These are phyloP conservation scores for Meloidogyne floridensis DNA, from an alignment of 1,140 invertebrate species.

Conservation along the genomic window DNA sequence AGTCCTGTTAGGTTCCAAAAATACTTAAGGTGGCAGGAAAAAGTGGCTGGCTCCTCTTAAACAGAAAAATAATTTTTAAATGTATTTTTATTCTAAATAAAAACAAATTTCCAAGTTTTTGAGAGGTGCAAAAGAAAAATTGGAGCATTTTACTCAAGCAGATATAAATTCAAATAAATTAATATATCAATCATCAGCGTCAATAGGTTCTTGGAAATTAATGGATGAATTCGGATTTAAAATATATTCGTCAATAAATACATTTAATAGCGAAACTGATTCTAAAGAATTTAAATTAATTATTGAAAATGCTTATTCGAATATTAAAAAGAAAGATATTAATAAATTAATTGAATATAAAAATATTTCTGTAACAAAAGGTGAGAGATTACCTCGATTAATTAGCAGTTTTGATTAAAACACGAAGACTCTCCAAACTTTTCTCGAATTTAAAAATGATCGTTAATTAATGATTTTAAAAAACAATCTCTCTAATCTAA, in stretches of 20 bases:
- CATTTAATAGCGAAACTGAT: not conserved
- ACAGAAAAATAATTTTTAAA: too few species aligned
- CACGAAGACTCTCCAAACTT: too few species aligned
- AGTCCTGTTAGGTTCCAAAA: too few species aligned
- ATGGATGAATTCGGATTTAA: slow-evolving; percentile 58
- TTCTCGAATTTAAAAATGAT: too few species aligned
- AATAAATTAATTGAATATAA: slow-evolving; percentile 31
- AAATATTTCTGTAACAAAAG: slow-evolving; percentile 22
- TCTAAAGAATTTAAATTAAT: slow-evolving; percentile 52
- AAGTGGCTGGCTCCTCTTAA: too few species aligned
- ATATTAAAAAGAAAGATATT: slow-evolving; percentile 30
- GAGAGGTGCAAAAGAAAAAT: slow-evolving; percentile 23
- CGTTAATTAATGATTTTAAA: too few species aligned
- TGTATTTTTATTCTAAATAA: too few species aligned
- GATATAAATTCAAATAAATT: slow-evolving; percentile 48
- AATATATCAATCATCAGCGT: slow-evolving; percentile 36
- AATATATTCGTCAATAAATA: slow-evolving; percentile 23
- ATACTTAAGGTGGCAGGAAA: too few species aligned
- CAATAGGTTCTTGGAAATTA: slow-evolving; percentile 50
- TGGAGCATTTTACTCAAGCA: slow-evolving; percentile 53
- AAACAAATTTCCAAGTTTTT: slow-evolving; percentile 15
- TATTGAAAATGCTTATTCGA: slow-evolving; percentile 54
- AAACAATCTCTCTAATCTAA: too few species aligned
- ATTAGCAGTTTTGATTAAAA: too few species aligned
- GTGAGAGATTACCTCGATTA: not conserved